These are phyloP conservation scores for Lordiphosa stackelbergi DNA, from an alignment of 1,140 invertebrate species.

Conservation along the genomic window DNA sequence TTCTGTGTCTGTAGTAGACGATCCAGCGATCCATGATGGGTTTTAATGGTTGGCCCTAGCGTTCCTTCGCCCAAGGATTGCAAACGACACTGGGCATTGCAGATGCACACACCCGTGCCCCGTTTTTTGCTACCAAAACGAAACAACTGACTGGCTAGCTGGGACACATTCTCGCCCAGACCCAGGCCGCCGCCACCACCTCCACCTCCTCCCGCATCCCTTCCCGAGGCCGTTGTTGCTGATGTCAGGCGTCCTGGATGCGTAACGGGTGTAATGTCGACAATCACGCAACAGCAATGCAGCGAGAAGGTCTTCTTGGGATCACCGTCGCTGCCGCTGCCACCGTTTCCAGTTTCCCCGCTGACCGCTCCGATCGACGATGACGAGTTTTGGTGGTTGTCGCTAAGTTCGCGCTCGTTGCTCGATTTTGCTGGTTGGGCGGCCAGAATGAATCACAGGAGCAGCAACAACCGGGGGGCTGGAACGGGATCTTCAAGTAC, in stretches of 20 bases:
- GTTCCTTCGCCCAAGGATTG: conserved; percentile 60
- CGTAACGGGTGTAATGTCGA: conserved; percentile 77
- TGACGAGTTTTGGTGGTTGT: conserved; percentile 15
- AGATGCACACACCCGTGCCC: conserved; percentile 69
- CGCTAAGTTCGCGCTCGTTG: conserved; percentile 47
- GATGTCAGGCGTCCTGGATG: conserved; percentile 74
- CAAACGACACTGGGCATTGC: conserved; percentile 73
- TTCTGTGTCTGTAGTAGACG: conserved; percentile 50
- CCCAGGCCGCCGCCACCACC: conserved; percentile 74
- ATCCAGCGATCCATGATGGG: conserved; percentile 73
- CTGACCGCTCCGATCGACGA: conserved; percentile 4
- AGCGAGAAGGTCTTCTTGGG: conserved; percentile 77
- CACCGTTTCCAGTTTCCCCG: conserved; percentile 11
- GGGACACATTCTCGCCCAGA: conserved; percentile 70
- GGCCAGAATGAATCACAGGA: conserved; percentile 76
- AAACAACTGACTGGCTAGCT: conserved; percentile 71
- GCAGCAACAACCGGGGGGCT: conserved; percentile 30
- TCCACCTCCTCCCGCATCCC: conserved; percentile 77
- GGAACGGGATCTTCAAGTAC: conserved; percentile 21
- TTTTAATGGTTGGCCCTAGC: conserved; percentile 60
- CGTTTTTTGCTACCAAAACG: conserved; percentile 75
- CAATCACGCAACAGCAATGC: conserved; percentile 78
- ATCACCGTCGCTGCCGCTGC: conserved; percentile 43
- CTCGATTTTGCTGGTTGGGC: conserved; percentile 66
- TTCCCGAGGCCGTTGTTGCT: conserved; percentile 77